Base-by-base conservation (phyloP, 2,888 invertebrate genomes). In the Camptogramma bilineatum region DNA sequence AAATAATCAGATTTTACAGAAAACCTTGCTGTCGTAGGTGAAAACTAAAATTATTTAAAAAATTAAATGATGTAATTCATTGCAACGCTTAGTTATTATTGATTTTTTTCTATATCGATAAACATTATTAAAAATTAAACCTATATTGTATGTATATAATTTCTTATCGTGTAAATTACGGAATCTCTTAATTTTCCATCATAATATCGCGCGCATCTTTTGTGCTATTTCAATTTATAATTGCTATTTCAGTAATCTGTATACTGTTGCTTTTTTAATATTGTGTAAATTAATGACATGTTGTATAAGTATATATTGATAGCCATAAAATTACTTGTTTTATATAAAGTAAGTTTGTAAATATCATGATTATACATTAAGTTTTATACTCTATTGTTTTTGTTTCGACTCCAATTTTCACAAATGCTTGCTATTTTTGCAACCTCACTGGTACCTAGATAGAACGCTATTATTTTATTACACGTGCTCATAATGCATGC, bases 321-420 rank as follows among this genome's bases (percentile, higher is more conserved):
- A 93, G 90, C 92, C 91, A 92, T 93, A 91, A 84, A 89, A 90
- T 88, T 88, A 92, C 89, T 92, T 93, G 92, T 92, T 92, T 93
- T 92, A 90, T 91, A 91, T 92, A 91, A 89, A 74, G 77, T 92
- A 93, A 90, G 90, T 87, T 86, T 93, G 93, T 93, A 93, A 92
- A 93, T 93, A 93, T 86, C 88, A 91, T 87, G 87, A 93, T 91
- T 93, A 92, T 89, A 93, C 90, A 91, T 91, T 93, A 93, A 93
- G 92, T 93, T 93, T 93, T 92, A 92, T 92, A 93, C 87, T 86
- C 78, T 73, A 87, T 87, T 85, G 91, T 88, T 88, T 91, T 91
- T 90, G 85, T 90, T 90, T 88, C 77, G 73, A 77, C 74, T 83
- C 82, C 79, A 66, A 67, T 55, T 55, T 72, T 46, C 48, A 34